Evolutionary conservation across 92 coral and sea anemone genomes (phyloP).

Genomic region (Paragorgia papillata): DNA sequence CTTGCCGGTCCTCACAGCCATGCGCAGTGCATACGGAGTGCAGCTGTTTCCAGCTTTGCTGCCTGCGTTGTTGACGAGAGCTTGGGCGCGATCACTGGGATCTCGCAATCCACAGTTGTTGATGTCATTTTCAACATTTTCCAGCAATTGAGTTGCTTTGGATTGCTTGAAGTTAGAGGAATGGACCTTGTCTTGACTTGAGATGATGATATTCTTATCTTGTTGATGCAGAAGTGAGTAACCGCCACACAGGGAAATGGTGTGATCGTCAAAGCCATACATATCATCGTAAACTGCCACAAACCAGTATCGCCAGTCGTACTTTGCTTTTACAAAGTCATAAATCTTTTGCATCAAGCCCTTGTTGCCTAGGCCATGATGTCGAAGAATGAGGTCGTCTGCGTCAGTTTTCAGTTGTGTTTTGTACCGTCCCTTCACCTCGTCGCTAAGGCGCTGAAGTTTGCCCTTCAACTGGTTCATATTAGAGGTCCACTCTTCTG

Average conservation of each 20-base stretch:
- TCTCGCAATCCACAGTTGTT: neutral
- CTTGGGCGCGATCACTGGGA: neutral
- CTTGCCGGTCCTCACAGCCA: neutral
- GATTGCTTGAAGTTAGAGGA: neutral
- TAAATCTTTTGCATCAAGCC: neutral
- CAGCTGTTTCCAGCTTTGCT: neutral
- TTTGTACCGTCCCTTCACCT: neutral
- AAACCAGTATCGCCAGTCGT: slow-evolving; percentile 14
- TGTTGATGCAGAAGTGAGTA: too few species aligned
- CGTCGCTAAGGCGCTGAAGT: neutral
- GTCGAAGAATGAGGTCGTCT: too few species aligned
- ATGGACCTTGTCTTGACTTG: neutral
- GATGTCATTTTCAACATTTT: neutral
- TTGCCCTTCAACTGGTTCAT: too few species aligned
- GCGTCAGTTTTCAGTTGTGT: slow-evolving; percentile 11
- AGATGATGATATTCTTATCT: neutral
- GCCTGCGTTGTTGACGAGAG: neutral
- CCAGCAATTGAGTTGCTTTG: neutral
- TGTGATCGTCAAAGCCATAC: neutral
- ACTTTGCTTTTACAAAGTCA: slow-evolving; percentile 2
- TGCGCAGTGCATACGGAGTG: too few species aligned
- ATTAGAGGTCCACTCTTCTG: neutral
- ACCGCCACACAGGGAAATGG: too few species aligned
- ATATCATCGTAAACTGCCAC: slow-evolving; percentile 20
- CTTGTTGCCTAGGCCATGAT: neutral